Evolutionary conservation across 2,888 invertebrate genomes (phyloP).

Genomic region (Drosophila helvetica): DNA sequence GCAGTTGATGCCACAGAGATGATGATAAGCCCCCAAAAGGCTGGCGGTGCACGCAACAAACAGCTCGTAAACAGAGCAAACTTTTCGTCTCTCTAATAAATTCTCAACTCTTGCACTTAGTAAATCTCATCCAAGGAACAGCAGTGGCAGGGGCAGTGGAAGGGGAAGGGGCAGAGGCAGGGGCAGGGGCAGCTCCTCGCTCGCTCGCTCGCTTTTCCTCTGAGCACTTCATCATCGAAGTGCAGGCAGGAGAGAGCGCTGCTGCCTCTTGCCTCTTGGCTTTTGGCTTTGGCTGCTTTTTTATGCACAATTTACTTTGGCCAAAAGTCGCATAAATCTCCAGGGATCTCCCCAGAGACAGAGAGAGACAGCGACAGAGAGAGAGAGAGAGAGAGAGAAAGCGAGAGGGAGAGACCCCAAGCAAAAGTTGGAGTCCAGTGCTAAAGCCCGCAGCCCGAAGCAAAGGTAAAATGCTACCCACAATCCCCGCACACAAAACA

Average conservation of each 20-base stretch:
- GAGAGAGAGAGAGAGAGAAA: slow-evolving; percentile 20
- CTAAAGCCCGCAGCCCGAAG: slow-evolving; percentile 10
- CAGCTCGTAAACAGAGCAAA: slow-evolving; percentile 74
- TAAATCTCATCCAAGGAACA: slow-evolving; percentile 57
- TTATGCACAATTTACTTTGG: slow-evolving; percentile 80
- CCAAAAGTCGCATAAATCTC: slow-evolving; percentile 76
- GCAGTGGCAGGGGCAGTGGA: slow-evolving; percentile 9
- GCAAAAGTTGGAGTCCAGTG: slow-evolving; percentile 21
- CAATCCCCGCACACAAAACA: slow-evolving; percentile 77
- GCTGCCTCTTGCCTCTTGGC: slow-evolving; percentile 45
- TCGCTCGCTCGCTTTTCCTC: slow-evolving; percentile 64
- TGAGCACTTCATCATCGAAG: slow-evolving; percentile 76
- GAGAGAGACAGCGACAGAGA: slow-evolving; percentile 16
- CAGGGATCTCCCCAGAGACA: slow-evolving; percentile 36
- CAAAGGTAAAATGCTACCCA: slow-evolving; percentile 75
- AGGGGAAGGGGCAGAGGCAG: slow-evolving; percentile 25
- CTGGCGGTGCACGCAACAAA: slow-evolving; percentile 60
- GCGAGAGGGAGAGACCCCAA: slow-evolving; percentile 11
- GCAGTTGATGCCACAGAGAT: slow-evolving; percentile 54
- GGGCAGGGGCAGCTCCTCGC: no score
- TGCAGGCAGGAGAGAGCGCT: slow-evolving; percentile 46
- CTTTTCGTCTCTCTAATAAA: slow-evolving; percentile 72
- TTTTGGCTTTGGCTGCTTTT: slow-evolving; percentile 59
- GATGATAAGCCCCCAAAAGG: slow-evolving; percentile 41
- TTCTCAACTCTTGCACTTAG: slow-evolving; percentile 76